Conservation (phyloP, 2,113 vertebrate species). For the Boleophthalmus pectinirostris region DNA sequence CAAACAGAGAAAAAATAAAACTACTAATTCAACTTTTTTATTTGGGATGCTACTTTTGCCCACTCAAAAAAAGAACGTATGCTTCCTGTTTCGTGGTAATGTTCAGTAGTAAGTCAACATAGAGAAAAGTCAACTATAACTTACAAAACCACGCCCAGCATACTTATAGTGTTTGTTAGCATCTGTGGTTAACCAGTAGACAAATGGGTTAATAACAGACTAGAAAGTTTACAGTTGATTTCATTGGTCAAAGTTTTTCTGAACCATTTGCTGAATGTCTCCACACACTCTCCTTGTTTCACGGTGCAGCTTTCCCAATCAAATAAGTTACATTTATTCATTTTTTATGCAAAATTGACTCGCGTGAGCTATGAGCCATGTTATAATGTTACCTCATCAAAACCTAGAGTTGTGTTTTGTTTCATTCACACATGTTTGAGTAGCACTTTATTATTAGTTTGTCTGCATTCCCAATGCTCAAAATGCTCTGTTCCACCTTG, state of each 20-base stretch:
- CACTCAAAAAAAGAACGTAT: constrained; percentile 34
- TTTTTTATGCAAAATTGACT: too few relatives aligned
- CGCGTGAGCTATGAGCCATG: too few relatives aligned
- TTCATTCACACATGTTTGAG: too few relatives aligned
- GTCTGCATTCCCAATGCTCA: too few relatives aligned
- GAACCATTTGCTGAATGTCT: too few relatives aligned
- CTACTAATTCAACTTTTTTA: constrained; percentile 51
- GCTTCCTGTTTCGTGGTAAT: constrained; percentile 14
- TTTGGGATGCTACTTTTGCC: constrained; percentile 41
- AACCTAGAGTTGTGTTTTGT: too few relatives aligned
- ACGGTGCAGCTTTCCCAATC: too few relatives aligned
- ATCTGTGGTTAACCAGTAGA: constrained; percentile 25
- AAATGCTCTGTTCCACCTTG: too few relatives aligned
- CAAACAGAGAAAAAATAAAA: constrained; percentile 27
- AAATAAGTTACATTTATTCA: too few relatives aligned
- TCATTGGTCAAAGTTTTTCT: neutral
- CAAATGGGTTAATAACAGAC: constrained; percentile 51
- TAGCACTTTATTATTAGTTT: too few relatives aligned
- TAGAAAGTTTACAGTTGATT: constrained; percentile 26
- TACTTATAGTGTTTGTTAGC: constrained; percentile 26
- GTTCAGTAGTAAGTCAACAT: constrained; percentile 13
- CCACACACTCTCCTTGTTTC: too few relatives aligned
- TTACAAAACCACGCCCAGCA: constrained; percentile 41
- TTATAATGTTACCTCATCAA: too few relatives aligned
- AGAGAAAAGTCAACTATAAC: constrained; percentile 14